Conservation (phyloP, 2,797 vertebrate genomes). For the Sebastes alutus region DNA sequence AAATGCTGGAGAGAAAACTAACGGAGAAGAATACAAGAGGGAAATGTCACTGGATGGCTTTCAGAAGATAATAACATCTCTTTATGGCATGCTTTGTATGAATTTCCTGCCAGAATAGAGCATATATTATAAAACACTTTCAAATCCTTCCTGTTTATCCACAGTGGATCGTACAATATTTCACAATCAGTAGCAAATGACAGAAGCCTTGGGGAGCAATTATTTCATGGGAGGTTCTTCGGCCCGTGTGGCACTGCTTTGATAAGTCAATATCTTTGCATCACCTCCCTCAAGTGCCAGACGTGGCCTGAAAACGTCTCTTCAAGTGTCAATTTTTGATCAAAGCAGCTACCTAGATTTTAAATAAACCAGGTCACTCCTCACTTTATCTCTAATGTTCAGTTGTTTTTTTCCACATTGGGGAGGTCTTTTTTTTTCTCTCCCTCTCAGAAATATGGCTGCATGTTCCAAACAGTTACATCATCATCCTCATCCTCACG, state of each 20-base stretch:
- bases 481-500: constrained; percentile 1
- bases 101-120: not conserved
- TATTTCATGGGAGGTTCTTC: constrained; percentile 41
- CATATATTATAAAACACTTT: constrained; percentile 8
- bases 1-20: not conserved
- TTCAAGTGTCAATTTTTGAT: constrained; percentile 43
- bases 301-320: constrained; percentile 24
- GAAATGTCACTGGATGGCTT: constrained; percentile 7
- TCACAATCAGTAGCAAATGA: constrained; percentile 41
- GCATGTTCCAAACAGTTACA: constrained; percentile 3
- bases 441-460: not conserved
- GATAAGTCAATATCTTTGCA: constrained; percentile 54
- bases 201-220: constrained; percentile 35
- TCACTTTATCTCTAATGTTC: not conserved
- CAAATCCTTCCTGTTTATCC: constrained; percentile 30
- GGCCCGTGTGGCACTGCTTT: constrained; percentile 20
- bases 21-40: not conserved
- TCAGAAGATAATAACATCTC: constrained; percentile 23
- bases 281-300: constrained; percentile 37
- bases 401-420: not conserved
- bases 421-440: not conserved
- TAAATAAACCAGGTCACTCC: constrained; percentile 42
- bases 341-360: constrained; percentile 45
- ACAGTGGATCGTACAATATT: not conserved
- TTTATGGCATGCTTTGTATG: constrained; percentile 8